Conservation (phyloP, 2,113 vertebrate species). For the Dasypus novemcinctus region DNA sequence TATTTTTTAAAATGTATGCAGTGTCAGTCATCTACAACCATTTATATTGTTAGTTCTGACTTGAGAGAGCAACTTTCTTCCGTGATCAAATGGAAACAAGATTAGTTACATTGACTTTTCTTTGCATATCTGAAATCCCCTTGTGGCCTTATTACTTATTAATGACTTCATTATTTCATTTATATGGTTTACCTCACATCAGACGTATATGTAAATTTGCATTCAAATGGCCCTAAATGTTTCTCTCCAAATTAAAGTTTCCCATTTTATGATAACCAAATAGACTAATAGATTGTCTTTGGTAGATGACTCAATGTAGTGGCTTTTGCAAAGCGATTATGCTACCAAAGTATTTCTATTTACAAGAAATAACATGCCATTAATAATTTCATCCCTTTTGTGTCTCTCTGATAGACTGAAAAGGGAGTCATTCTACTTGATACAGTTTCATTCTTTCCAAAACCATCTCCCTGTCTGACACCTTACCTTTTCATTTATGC, state of each 20-base stretch:
- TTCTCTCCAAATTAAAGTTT: constrained; percentile 10
- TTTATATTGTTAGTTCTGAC: neutral
- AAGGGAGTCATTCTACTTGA: neutral
- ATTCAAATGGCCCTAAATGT: neutral
- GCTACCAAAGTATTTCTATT: neutral
- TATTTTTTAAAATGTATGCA: neutral
- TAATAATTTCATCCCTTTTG: neutral
- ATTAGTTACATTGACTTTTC: neutral
- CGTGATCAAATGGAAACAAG: neutral
- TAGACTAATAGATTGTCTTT: neutral
- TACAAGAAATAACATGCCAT: neutral
- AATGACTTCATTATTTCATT: constrained; percentile 2
- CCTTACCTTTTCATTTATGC: neutral
- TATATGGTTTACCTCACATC: neutral
- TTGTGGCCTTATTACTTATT: constrained; percentile 11
- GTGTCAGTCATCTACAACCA: neutral
- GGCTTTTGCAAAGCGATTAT: neutral
- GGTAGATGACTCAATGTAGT: neutral
- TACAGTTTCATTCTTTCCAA: neutral
- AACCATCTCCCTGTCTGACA: neutral
- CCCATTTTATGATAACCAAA: neutral
- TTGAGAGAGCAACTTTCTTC: neutral
- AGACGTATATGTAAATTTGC: neutral
- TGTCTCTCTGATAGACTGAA: neutral
- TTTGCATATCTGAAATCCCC: neutral